Base-by-base conservation (phyloP, 2,888 invertebrate species). In the Brachylomia viminalis region DNA sequence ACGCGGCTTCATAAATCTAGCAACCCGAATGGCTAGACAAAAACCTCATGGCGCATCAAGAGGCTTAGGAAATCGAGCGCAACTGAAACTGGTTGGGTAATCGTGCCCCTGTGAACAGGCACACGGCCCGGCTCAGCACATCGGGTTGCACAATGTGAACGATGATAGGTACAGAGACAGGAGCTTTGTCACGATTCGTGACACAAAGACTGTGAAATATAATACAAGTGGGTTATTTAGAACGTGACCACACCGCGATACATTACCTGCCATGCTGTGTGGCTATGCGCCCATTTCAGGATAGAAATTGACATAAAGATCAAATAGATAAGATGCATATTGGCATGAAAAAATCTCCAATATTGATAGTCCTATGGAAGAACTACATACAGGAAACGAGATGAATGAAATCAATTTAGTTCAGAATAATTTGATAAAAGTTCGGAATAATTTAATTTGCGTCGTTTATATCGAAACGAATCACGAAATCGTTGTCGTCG, bases 141-240 rank as follows among this genome's bases (percentile, higher is more conserved):
- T 93, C 90, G 89, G 77, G 89, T 94, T 94, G 93, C 94, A 93
- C 92, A 94, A 94, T 88, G 85, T 87, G 89, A 87, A 90, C 91
- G 92, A 92, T 91, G 93, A 92, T 92, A n/a, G n/a, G n/a, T n/a
- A 92, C 92, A 91, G 89, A 88, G 87, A 90, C 92, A 91, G 91
- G 90, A 91, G 92, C 91, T 90, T 88, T 92, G 94, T 92, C 93
- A 93, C 93, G 93, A 93, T 90, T 90, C 90, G 91, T 90, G 90
- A 90, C 91, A 94, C 93, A 93, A 91, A 92, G 89, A 89, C 91
- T 91, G 88, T 91, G 94, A 93, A 94, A 94, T 93, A 92, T 93
- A 93, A 94, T 94, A 93, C 94, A 92, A 91, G 90, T 91, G 88
- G 92, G 92, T 91, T 95, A 95, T 95, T 94, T 92, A 92, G 95